Evolutionary conservation across 2,888 invertebrate genomes (phyloP).

Genomic region (Nesidiocoris tenuis): DNA sequence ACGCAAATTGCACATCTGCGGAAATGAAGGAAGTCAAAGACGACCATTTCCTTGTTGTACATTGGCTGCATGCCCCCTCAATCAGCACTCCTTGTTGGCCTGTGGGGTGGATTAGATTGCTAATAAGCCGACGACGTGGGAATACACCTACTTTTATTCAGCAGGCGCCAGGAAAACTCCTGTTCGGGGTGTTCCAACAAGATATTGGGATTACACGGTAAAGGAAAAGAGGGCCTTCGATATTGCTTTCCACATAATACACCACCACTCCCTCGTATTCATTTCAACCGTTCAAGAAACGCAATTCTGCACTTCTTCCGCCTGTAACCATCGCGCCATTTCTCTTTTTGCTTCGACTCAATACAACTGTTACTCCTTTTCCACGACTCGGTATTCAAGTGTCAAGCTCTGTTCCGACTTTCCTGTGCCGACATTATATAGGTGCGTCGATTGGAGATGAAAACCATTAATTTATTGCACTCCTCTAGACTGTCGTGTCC

Average conservation of each 20-base stretch:
- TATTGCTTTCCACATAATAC: constrained; percentile 26
- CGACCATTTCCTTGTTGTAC: no score
- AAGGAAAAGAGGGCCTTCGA: constrained; percentile 5
- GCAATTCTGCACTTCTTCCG: constrained; percentile 3
- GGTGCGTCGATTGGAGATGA: no score
- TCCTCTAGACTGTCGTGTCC: no score
- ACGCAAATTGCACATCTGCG: no score
- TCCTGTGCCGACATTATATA: no score
- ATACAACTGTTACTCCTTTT: no score
- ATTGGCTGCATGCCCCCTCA: no score
- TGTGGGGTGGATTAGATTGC: background rate
- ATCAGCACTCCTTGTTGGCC: background rate
- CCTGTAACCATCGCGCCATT: background rate
- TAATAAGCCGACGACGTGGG: constrained; percentile 18
- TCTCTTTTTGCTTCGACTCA: background rate
- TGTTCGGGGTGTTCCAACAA: background rate
- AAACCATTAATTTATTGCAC: no score
- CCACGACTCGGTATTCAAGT: no score
- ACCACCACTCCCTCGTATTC: background rate
- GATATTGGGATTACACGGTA: constrained; percentile 14
- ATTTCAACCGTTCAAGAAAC: constrained; percentile 28
- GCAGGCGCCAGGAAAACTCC: background rate
- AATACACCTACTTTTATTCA: background rate
- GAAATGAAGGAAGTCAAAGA: no score
- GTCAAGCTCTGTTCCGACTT: no score